phyloP scores from a whole-genome alignment of 2,797 vertebrate genomes.

The Aythya fuligula region DNA sequence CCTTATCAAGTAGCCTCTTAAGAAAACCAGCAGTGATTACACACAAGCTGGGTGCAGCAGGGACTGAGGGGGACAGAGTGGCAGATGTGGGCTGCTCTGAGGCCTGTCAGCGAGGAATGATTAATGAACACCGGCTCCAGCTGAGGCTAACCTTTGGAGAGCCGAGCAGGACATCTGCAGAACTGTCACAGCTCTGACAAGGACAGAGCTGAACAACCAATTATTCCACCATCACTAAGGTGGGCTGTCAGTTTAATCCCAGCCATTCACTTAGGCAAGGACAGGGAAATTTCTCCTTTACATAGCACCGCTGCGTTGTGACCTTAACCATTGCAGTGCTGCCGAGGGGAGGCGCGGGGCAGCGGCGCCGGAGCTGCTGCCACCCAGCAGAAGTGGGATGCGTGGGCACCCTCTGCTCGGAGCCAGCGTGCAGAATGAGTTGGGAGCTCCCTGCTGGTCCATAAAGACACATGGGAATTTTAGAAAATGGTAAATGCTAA shows the following conservation, averaged over 20 bases:
- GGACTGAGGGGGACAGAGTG: conserved; percentile 91
- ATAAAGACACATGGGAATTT: accelerated
- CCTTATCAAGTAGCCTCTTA: conserved; percentile 25
- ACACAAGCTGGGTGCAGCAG: conserved; percentile 84
- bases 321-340: conserved; percentile 89
- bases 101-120: conserved; percentile 99
- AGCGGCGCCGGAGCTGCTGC: background rate
- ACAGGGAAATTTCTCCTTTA: conserved; percentile 99
- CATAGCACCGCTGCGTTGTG: conserved; percentile 83
- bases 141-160: conserved; percentile 99
- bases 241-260: conserved; percentile 99
- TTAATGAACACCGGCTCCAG: conserved; percentile 99
- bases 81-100: conserved; percentile 98
- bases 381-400: too few species aligned
- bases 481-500: background rate
- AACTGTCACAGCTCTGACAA: conserved; percentile 99
- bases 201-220: conserved; percentile 99
- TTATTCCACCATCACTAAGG: conserved; percentile 99
- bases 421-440: background rate
- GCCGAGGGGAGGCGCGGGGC: background rate
- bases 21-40: conserved; percentile 69
- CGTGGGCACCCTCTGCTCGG: background rate
- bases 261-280: conserved; percentile 99
- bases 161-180: conserved; percentile 99
- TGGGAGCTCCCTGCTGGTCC: background rate